Evolutionary conservation across 2,797 vertebrate genomes (phyloP).

Genomic region (Craterocephalus amniculus): DNA sequence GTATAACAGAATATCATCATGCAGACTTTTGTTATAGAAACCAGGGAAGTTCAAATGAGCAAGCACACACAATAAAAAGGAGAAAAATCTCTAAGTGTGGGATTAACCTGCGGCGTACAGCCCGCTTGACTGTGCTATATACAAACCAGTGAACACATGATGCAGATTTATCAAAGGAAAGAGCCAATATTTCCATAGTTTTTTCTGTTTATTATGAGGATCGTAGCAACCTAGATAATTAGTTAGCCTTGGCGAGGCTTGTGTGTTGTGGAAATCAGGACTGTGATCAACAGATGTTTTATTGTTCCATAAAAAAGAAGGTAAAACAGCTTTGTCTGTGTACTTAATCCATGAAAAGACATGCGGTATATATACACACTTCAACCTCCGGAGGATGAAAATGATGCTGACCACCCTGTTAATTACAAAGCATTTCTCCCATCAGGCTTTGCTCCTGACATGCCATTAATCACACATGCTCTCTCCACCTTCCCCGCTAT

Average conservation of each 20-base stretch:
- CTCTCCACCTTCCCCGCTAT: constrained; percentile 67
- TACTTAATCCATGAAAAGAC: neutral
- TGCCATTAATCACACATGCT: constrained; percentile 75
- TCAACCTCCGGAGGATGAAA: constrained; percentile 47
- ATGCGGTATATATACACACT: constrained; percentile 7
- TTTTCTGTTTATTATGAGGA: constrained; percentile 10
- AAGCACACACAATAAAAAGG: neutral
- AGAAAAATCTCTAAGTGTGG: neutral
- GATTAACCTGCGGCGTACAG: neutral
- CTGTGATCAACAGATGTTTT: constrained; percentile 52
- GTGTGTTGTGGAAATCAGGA: constrained; percentile 23
- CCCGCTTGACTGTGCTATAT: neutral
- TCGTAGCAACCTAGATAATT: constrained; percentile 24
- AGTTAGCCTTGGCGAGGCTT: neutral
- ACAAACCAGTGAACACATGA: constrained; percentile 3
- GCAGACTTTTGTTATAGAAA: neutral
- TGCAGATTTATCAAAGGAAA: constrained; percentile 16
- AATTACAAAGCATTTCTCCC: constrained; percentile 77
- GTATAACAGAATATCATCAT: constrained; percentile 6
- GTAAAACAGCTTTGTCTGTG: constrained; percentile 10
- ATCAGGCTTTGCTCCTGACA: constrained; percentile 66
- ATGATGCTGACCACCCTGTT: constrained; percentile 71
- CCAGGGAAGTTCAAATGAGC: constrained; percentile 15
- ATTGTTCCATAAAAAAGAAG: constrained; percentile 17
- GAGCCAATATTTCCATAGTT: constrained; percentile 1